A percentile compares a stretch with the other conserved stretches of the same genome.
These are phyloP conservation scores for Heterotilapia buettikoferi DNA, from an alignment of 2,113 vertebrate genomes.

Conservation along the genomic window DNA sequence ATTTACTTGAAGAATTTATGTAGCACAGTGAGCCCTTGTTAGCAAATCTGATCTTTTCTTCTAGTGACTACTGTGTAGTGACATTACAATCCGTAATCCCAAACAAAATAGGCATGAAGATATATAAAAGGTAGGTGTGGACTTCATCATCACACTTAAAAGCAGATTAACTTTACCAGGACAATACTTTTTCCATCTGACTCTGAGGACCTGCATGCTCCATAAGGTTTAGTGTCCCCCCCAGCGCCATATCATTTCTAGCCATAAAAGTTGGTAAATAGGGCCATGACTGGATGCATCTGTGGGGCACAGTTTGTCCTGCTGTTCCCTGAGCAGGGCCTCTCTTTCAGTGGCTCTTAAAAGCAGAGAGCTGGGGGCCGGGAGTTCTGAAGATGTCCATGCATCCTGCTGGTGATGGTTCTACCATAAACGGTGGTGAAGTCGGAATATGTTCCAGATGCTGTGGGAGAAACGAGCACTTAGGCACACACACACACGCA, in stretches of 20 bases:
- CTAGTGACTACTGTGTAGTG: neutral
- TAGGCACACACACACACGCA: neutral
- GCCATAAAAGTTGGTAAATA: slow-evolving; percentile 29
- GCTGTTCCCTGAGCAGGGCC: slow-evolving; percentile 25
- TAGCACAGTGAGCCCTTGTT: neutral
- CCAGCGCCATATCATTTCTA: neutral
- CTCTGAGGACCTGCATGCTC: slow-evolving; percentile 1
- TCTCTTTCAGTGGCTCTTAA: slow-evolving; percentile 51
- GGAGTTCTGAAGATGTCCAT: slow-evolving; percentile 53
- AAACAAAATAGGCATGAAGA: neutral
- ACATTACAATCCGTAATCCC: neutral
- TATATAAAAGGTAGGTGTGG: neutral
- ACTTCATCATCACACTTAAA: neutral
- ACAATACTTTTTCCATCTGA: neutral
- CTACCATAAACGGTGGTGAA: slow-evolving; percentile 61
- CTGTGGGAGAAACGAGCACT: slow-evolving; percentile 14
- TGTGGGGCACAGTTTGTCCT: slow-evolving; percentile 5
- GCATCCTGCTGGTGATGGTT: slow-evolving; percentile 55
- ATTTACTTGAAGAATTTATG: slow-evolving; percentile 3
- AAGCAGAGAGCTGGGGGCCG: slow-evolving; percentile 7
- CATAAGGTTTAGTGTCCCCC: neutral
- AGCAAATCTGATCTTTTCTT: neutral
- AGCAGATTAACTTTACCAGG: neutral
- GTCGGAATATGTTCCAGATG: slow-evolving; percentile 68
- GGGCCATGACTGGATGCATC: slow-evolving; percentile 35